Conservation (phyloP, 2,888 invertebrate species). For the Celastrina argiolus region DNA sequence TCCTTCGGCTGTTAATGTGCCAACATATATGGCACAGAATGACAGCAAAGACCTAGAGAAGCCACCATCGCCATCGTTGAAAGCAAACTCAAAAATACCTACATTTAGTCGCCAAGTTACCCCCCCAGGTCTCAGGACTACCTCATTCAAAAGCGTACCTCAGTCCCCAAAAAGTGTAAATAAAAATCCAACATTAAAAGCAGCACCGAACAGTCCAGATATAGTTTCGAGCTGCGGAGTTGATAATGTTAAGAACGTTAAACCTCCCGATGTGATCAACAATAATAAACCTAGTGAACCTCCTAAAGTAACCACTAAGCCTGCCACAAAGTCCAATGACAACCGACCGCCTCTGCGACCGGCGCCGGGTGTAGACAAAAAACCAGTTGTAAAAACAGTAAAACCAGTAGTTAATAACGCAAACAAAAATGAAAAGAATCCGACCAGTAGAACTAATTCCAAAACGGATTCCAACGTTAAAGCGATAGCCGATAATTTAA, state of each 20-base stretch:
- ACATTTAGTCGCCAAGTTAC: constrained; percentile 68
- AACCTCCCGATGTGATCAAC: constrained; percentile 81
- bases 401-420: constrained; percentile 55
- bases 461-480: constrained; percentile 66
- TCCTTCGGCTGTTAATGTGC: constrained; percentile 84
- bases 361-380: constrained; percentile 61
- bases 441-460: constrained; percentile 52
- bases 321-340: constrained; percentile 62
- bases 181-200: constrained; percentile 52
- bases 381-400: constrained; percentile 49
- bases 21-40: constrained; percentile 53
- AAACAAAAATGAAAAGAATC: constrained; percentile 53
- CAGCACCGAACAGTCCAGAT: constrained; percentile 81
- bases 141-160: constrained; percentile 61
- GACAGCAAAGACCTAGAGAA: constrained; percentile 48
- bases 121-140: constrained; percentile 70
- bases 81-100: constrained; percentile 70
- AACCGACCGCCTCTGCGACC: constrained; percentile 62
- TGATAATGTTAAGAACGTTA: constrained; percentile 66
- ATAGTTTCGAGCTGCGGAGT: constrained; percentile 84
- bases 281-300: constrained; percentile 60
- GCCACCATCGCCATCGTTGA: constrained; percentile 60
- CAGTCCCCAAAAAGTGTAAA: constrained; percentile 57
- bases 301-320: constrained; percentile 67
- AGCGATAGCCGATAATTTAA: constrained; percentile 65